These are phyloP conservation scores for Micropoecilia bifurca DNA, from an alignment of 2,797 vertebrate genomes.

Conservation along the genomic window DNA sequence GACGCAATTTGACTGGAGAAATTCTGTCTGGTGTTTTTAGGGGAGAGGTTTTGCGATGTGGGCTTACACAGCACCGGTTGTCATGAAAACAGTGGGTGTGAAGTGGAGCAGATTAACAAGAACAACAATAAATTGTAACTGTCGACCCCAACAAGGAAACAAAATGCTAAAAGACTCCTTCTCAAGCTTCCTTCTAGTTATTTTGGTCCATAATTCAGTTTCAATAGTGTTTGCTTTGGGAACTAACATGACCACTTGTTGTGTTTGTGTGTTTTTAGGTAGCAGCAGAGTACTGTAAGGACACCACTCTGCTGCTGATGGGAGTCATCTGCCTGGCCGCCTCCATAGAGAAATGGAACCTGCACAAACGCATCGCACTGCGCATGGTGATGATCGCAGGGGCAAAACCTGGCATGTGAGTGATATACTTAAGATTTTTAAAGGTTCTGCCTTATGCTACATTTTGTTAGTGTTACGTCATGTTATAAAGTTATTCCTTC, in stretches of 20 bases:
- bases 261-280: slow-evolving; percentile 80
- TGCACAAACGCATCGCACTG: slow-evolving; percentile 95
- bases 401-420: slow-evolving; percentile 98
- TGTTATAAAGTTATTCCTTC: too few species aligned
- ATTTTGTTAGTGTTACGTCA: too few species aligned
- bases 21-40: slow-evolving; percentile 39
- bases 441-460: neutral
- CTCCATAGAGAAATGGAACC: slow-evolving; percentile 97
- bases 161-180: neutral
- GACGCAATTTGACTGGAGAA: slow-evolving; percentile 1
- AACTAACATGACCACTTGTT: neutral
- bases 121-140: slow-evolving; percentile 48
- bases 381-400: slow-evolving; percentile 98
- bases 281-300: slow-evolving; percentile 96
- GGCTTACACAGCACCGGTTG: slow-evolving; percentile 43
- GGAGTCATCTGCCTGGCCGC: slow-evolving; percentile 97
- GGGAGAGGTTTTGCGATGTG: slow-evolving; percentile 52
- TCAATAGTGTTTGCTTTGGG: neutral
- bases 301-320: slow-evolving; percentile 95
- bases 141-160: slow-evolving; percentile 30
- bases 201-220: neutral
- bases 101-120: slow-evolving; percentile 60
- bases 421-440: slow-evolving; percentile 13
- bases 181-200: neutral
- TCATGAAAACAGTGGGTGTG: slow-evolving; percentile 28